These are phyloP conservation scores for Patella depressa DNA, from an alignment of 2,888 invertebrate genomes.

Conservation along the genomic window DNA sequence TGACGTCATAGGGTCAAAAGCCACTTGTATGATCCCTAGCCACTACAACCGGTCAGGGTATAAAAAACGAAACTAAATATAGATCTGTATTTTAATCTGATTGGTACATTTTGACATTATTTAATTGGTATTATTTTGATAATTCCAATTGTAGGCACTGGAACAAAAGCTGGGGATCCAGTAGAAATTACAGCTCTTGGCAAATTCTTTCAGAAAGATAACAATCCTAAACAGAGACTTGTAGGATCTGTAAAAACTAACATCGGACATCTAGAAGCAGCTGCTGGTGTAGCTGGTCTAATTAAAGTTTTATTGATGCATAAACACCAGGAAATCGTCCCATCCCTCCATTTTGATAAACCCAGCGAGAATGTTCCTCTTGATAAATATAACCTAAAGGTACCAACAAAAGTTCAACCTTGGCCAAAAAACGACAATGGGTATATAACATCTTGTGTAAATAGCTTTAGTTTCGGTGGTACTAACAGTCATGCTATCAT, in stretches of 20 bases:
- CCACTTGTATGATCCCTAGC: too few species aligned
- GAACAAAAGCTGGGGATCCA: conserved; percentile 51
- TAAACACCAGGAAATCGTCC: conserved; percentile 46
- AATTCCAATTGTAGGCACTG: conserved; percentile 42
- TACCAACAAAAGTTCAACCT: conserved; percentile 8
- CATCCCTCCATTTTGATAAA: conserved; percentile 38
- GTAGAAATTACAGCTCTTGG: conserved; percentile 45
- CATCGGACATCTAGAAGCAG: conserved; percentile 57
- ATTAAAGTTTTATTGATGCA: conserved; percentile 57
- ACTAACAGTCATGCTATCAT: conserved; percentile 46
- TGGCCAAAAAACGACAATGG: conserved; percentile 4
- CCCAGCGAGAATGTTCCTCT: conserved; percentile 31
- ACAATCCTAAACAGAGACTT: conserved; percentile 7
- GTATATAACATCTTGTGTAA: conserved; percentile 25
- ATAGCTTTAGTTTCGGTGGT: conserved; percentile 50
- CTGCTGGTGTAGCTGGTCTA: conserved; percentile 53
- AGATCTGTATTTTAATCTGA: too few species aligned
- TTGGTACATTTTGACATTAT: too few species aligned
- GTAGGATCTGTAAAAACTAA: conserved; percentile 60
- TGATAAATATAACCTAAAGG: conserved; percentile 16
- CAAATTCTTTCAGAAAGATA: conserved; percentile 31
- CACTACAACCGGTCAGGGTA: too few species aligned
- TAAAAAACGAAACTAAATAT: too few species aligned
- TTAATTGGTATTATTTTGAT: too few species aligned
- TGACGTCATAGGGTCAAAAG: too few species aligned